Evolutionary conservation across 2,888 invertebrate genomes (phyloP).

Genomic region (Stenotaenia linearis): DNA sequence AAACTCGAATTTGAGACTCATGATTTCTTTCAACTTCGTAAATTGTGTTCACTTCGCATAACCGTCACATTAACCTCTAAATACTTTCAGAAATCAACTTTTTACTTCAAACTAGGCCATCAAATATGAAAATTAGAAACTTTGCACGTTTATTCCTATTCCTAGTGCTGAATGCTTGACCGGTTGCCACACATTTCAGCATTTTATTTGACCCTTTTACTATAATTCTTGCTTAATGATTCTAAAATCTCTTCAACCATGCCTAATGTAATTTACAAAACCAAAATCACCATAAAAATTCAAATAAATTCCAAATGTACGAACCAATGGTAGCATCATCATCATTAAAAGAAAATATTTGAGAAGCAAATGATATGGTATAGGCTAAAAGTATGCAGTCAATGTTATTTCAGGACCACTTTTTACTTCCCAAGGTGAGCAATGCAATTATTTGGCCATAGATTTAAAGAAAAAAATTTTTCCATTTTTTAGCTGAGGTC

Average conservation of each 20-base stretch:
- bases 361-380: conserved; percentile 4
- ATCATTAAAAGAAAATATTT: not conserved
- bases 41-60: no score
- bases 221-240: not conserved
- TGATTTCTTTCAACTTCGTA: no score
- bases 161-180: not conserved
- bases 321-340: no score
- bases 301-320: no score
- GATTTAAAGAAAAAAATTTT: not conserved
- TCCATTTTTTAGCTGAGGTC: not conserved
- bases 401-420: conserved; percentile 9
- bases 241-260: not conserved
- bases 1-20: no score
- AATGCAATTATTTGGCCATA: not conserved
- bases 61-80: not conserved
- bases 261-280: not conserved
- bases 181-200: not conserved
- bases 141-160: not conserved
- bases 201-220: not conserved
- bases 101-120: not conserved
- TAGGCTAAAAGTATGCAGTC: not conserved
- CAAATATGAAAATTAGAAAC: not conserved
- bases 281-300: no score
- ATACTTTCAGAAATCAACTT: not conserved
- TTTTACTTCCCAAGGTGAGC: not conserved